phyloP scores from a whole-genome alignment of 64 coral and sea anemone species.

The Montipora sp. region DNA sequence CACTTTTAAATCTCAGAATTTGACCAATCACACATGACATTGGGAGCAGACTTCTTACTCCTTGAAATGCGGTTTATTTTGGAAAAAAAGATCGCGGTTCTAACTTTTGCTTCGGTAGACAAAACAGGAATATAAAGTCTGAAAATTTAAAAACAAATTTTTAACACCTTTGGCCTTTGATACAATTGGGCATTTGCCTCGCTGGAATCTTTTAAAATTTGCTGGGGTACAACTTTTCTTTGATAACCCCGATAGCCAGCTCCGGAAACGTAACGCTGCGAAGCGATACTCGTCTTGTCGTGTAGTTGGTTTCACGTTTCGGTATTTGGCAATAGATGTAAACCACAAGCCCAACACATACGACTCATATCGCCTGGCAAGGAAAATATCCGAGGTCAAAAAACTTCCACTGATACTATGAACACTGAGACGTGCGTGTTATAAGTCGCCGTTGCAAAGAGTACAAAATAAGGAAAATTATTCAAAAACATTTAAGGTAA shows the following conservation, averaged over 20 bases:
- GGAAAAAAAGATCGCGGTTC: too few relatives aligned
- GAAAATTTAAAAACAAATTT: not conserved
- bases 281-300: constrained; percentile 9
- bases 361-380: constrained; percentile 14
- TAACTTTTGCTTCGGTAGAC: too few relatives aligned
- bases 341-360: not conserved
- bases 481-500: constrained; percentile 7
- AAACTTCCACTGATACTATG: too few relatives aligned
- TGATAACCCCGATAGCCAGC: too few relatives aligned
- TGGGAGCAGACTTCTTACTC: not conserved
- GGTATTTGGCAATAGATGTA: constrained; percentile 33
- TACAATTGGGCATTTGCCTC: too few relatives aligned
- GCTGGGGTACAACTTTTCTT: too few relatives aligned
- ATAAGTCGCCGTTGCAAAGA: not conserved
- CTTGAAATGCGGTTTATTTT: too few relatives aligned
- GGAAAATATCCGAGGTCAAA: not conserved
- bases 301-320: constrained; percentile 10
- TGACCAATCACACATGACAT: not conserved
- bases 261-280: constrained; percentile 7
- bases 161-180: not conserved
- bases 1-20: not conserved
- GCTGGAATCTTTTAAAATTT: too few relatives aligned
- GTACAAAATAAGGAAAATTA: not conserved
- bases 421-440: not conserved
- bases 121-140: not conserved